A percentile compares a stretch with the other conserved stretches of the same genome.
Conservation (phyloP, 2,797 vertebrate species). For the Meriones psammophilus region DNA sequence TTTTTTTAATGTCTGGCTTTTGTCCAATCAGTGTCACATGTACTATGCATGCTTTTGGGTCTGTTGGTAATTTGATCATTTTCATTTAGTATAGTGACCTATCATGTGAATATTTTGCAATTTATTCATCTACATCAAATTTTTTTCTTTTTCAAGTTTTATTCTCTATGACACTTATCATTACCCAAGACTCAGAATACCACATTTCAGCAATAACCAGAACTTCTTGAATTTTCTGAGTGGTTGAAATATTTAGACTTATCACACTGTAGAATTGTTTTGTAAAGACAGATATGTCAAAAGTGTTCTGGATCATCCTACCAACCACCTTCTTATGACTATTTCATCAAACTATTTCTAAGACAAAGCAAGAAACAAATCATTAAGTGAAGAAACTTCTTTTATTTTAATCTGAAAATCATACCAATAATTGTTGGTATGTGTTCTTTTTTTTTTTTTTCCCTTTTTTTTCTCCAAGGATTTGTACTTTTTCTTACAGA, state of each 20-base stretch:
- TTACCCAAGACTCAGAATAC: neutral
- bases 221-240: neutral
- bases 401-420: slow-evolving; percentile 1
- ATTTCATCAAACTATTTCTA: neutral
- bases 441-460: neutral
- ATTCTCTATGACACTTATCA: neutral
- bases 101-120: neutral
- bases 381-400: neutral
- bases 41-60: neutral
- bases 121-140: neutral
- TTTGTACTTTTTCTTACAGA: slow-evolving; percentile 15
- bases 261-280: neutral
- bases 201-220: neutral
- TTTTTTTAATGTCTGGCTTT: neutral
- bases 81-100: neutral
- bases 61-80: neutral
- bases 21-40: neutral
- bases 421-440: neutral
- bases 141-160: neutral
- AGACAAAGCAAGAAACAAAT: neutral
- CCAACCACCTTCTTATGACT: neutral
- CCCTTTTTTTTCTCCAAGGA: neutral
- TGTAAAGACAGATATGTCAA: neutral
- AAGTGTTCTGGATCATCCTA: neutral
- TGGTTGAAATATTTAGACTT: neutral